phyloP scores from a whole-genome alignment of 2,113 vertebrate species.

The Ceratotherium simum region DNA sequence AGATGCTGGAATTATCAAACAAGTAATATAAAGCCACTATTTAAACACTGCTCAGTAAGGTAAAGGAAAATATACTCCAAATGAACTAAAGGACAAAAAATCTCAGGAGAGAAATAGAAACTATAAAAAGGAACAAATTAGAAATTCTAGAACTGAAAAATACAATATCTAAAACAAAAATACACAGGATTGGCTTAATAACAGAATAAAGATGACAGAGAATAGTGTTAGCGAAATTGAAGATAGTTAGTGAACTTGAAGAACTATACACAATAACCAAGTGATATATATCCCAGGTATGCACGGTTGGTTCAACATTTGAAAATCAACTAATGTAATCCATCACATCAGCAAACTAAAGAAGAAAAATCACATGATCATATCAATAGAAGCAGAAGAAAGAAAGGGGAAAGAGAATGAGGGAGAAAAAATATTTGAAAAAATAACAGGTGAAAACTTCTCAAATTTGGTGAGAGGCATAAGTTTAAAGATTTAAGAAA shows the following conservation, averaged over 20 bases:
- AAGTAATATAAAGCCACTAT: background rate
- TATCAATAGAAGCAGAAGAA: background rate
- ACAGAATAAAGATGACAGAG: background rate
- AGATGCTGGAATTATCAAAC: background rate
- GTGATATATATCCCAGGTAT: background rate
- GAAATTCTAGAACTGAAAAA: conserved; percentile 5
- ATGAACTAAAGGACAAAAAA: background rate
- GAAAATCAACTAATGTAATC: background rate
- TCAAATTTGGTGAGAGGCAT: background rate
- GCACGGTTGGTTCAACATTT: background rate
- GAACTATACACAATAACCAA: background rate
- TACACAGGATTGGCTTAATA: background rate
- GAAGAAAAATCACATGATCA: background rate
- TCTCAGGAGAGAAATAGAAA: background rate
- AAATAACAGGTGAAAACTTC: background rate
- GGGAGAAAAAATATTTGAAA: background rate
- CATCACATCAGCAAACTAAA: background rate
- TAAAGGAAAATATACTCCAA: background rate
- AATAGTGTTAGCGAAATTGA: background rate
- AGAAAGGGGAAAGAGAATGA: background rate
- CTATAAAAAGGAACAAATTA: background rate
- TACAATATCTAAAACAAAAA: background rate
- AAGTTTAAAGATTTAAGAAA: background rate
- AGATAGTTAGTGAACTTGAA: background rate
- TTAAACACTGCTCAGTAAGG: background rate